These are phyloP conservation scores for Daboia siamensis DNA, from an alignment of 2,113 vertebrate genomes.

Conservation along the genomic window DNA sequence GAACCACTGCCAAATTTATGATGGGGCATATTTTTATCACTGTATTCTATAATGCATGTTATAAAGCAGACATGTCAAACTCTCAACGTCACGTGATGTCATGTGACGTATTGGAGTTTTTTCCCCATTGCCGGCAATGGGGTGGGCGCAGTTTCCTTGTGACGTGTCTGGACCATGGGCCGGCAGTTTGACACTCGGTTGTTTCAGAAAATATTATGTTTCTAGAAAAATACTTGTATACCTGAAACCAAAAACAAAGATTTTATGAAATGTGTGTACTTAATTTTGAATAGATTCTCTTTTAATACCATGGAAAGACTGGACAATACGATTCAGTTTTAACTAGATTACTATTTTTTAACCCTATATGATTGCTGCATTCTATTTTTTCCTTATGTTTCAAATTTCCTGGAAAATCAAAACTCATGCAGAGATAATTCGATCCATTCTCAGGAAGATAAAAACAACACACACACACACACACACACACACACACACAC, in stretches of 20 bases:
- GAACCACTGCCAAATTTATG: neutral
- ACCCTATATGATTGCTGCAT: neutral
- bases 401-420: neutral
- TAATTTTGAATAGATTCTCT: neutral
- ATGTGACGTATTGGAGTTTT: no score
- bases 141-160: no score
- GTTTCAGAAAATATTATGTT: neutral
- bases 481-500: no score
- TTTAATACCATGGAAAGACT: neutral
- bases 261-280: neutral
- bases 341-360: neutral
- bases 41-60: neutral
- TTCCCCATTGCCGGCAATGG: no score
- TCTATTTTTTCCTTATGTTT: neutral
- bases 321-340: neutral
- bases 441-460: slow-evolving; percentile 25
- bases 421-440: neutral
- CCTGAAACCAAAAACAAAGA: neutral
- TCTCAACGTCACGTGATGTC: no score
- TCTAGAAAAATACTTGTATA: neutral
- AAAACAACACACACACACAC: slow-evolving; percentile 41
- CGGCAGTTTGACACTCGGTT: neutral
- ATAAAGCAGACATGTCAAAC: neutral
- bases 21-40: neutral
- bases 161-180: no score